Evolutionary conservation across 2,797 vertebrate genomes (phyloP).

Genomic region (Luscinia luscinia): DNA sequence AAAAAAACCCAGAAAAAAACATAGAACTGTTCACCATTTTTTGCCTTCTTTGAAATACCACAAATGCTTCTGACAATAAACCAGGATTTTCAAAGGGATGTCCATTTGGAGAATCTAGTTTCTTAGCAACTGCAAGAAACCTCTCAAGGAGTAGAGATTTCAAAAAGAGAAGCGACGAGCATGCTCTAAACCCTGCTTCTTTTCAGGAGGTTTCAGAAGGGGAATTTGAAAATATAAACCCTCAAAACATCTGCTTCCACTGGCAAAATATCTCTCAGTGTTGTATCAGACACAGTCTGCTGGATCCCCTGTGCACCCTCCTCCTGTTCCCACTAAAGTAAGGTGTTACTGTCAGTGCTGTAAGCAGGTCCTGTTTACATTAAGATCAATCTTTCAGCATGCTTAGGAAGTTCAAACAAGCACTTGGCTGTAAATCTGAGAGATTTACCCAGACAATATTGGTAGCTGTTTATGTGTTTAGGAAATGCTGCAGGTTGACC

Average conservation of each 20-base stretch:
- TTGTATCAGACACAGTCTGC: background rate
- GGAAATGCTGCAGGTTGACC: slow-evolving; percentile 32
- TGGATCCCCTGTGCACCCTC: background rate
- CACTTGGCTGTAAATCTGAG: slow-evolving; percentile 21
- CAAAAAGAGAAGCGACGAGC: background rate
- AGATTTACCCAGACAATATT: background rate
- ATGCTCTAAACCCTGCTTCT: background rate
- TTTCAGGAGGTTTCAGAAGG: background rate
- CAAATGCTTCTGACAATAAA: background rate
- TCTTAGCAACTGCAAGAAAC: slow-evolving; percentile 41
- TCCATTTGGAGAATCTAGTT: slow-evolving; percentile 19
- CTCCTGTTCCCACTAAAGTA: background rate
- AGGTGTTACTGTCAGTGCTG: background rate
- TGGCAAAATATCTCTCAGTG: background rate
- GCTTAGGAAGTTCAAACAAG: slow-evolving; percentile 20
- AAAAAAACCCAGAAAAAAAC: background rate
- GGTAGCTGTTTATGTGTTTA: background rate
- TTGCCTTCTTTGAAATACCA: background rate
- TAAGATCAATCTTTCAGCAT: slow-evolving; percentile 16
- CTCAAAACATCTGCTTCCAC: background rate
- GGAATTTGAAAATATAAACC: background rate
- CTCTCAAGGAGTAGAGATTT: background rate
- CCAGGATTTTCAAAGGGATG: slow-evolving; percentile 14
- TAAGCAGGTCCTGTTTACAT: slow-evolving; percentile 10
- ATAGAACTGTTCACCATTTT: background rate